Percentiles rank a stretch among this genome's conserved stretches.
Evolutionary conservation across 1,140 invertebrate genomes (phyloP).

Genomic region (Adoxophyes honmai): DNA sequence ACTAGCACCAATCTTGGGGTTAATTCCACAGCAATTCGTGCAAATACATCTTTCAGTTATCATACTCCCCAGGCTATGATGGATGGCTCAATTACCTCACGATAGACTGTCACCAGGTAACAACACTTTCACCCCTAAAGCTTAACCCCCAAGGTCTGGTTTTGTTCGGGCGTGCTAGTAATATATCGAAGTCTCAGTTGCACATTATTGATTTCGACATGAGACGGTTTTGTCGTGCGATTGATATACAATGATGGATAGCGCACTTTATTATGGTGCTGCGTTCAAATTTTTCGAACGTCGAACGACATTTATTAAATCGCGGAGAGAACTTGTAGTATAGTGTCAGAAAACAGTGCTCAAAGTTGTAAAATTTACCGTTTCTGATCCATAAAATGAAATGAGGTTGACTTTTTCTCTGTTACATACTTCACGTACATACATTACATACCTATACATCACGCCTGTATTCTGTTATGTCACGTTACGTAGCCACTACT

Average conservation of each 20-base stretch:
- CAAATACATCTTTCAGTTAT: conserved; percentile 14
- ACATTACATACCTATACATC: no score
- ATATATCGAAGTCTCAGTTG: conserved; percentile 7
- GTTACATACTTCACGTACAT: no score
- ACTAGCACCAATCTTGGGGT: conserved; percentile 1
- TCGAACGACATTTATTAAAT: no score
- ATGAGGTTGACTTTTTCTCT: no score
- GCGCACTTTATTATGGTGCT: conserved; percentile 1
- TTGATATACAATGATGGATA: conserved; percentile 11
- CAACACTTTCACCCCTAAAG: not conserved
- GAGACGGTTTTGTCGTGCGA: conserved; percentile 9
- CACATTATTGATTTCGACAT: conserved; percentile 13
- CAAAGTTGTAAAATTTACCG: no score
- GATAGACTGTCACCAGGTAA: not conserved
- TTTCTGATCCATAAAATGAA: no score
- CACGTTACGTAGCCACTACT: no score
- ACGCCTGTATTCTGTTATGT: no score
- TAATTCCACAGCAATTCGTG: conserved; percentile 13
- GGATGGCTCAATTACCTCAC: conserved; percentile 6
- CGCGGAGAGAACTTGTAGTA: no score
- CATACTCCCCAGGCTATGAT: conserved; percentile 2
- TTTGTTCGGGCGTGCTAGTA: not conserved
- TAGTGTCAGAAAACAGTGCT: no score
- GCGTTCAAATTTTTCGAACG: no score
- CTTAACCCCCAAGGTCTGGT: not conserved